These are phyloP conservation scores for Intellagama lesueurii DNA, from an alignment of 2,797 vertebrate genomes.

Conservation along the genomic window DNA sequence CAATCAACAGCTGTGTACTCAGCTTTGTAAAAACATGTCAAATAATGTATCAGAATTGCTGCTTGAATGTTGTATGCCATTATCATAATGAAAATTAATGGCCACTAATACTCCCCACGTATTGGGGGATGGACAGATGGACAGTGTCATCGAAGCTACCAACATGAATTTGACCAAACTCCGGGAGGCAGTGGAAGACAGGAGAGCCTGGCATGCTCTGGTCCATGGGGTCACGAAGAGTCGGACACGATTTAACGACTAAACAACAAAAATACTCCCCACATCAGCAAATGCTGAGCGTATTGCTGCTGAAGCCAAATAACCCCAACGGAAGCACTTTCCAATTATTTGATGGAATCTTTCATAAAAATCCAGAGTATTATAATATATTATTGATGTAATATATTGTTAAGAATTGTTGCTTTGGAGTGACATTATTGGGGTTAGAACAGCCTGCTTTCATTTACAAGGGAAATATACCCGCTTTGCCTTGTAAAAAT, in stretches of 20 bases:
- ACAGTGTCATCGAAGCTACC: no score
- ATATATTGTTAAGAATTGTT: no score
- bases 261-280: background rate
- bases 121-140: no score
- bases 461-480: background rate
- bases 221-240: no score
- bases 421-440: no score
- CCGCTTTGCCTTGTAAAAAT: no score
- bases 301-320: background rate
- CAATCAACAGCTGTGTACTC: background rate
- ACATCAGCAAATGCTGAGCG: background rate
- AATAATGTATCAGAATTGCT: constrained; percentile 1
- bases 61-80: background rate
- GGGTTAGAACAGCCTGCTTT: background rate
- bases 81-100: constrained; percentile 1
- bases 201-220: no score
- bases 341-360: background rate
- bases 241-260: no score
- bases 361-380: background rate
- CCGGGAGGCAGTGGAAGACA: no score
- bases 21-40: constrained; percentile 3
- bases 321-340: background rate
- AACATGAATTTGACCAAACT: no score
- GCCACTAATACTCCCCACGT: background rate
- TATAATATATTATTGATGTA: background rate